Base-by-base conservation (phyloP, 1,140 invertebrate genomes). In the Micrasema minimum region DNA sequence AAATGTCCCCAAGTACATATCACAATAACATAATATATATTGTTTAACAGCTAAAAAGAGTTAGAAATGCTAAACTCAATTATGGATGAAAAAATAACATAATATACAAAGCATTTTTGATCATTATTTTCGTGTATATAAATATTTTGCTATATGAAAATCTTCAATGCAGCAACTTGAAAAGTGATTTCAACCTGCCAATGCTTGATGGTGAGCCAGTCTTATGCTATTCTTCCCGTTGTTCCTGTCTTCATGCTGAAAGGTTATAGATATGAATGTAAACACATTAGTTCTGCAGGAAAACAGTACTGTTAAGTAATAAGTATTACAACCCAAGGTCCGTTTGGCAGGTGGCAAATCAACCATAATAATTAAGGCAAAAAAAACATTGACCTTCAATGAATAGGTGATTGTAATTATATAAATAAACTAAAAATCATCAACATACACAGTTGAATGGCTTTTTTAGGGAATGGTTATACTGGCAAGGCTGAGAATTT, bases 191-290 rank as follows among this genome's bases (percentile, higher is more conserved):
- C 73, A 72, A 72, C 66, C 70, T 75, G 73, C 73, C 66, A 72
- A 69, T 69, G 62, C 73, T 72, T 37, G 73, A 72, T 75, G 73
- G 73, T 75, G 70, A 72, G 66, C 73, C 73, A 75, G 73, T 75
- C 73, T 75, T 75, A 75, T 75, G 53, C 73, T 75, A 75, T 70
- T 38, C 66, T 66, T 69, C 57, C 66, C 70, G 69, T 41, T 66
- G 50, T 53, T 41, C 57, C 53, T 69, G 66, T 69, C 41, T 69
- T 35, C 64, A 41, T 69, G 66, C 73, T 75, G 51, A 20, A 50
- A 38, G 18, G n/a, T n/a, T n/a, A n/a, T n/a, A n/a, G n/a, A n/a
- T n/a, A n/a, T n/a, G n/a, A n/a, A n/a, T n/a, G n/a, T n/a, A n/a
- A n/a, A n/a, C n/a, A n/a, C n/a, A n/a, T n/a, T n/a, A n/a, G n/a